Percentiles rank a stretch among this genome's conserved stretches.
Conservation (phyloP, 2,888 invertebrate species). For the Muschampia plurimacula region DNA sequence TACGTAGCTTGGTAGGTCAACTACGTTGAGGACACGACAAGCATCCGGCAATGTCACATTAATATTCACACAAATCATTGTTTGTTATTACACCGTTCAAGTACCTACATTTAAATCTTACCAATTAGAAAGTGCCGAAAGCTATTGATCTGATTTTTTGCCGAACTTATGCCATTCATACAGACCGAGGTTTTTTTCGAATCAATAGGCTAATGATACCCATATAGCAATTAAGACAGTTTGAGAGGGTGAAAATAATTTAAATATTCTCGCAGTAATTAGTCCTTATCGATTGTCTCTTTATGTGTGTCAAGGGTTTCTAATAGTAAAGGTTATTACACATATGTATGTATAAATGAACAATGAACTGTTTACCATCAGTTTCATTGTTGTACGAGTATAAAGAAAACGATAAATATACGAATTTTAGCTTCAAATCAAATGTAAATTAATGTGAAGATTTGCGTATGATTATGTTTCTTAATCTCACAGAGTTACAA, state of each 20-base stretch:
- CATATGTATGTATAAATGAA: background rate
- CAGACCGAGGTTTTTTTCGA: background rate
- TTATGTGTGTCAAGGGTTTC: background rate
- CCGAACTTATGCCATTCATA: background rate
- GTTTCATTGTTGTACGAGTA: too few species aligned
- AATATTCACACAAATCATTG: slow-evolving; percentile 51
- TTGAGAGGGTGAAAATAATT: background rate
- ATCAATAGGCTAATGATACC: slow-evolving; percentile 5
- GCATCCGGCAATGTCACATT: slow-evolving; percentile 54
- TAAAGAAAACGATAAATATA: too few species aligned
- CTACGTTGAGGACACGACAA: slow-evolving; percentile 47
- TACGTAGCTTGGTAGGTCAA: slow-evolving; percentile 21
- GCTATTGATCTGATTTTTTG: slow-evolving; percentile 42
- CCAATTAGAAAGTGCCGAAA: slow-evolving; percentile 57
- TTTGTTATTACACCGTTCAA: slow-evolving; percentile 20
- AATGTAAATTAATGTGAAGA: too few species aligned
- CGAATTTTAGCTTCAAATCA: too few species aligned
- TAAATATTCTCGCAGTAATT: background rate
- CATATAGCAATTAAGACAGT: slow-evolving; percentile 3
- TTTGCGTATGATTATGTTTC: too few species aligned
- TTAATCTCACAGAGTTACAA: too few species aligned
- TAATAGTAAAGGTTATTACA: too few species aligned
- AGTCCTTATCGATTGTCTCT: slow-evolving; percentile 8
- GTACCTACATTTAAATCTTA: slow-evolving; percentile 36
- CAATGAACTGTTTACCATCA: background rate